Percentiles rank a stretch among this genome's conserved stretches.
Conservation (phyloP, 2,797 vertebrate species). For the Hemitrygon akajei region DNA sequence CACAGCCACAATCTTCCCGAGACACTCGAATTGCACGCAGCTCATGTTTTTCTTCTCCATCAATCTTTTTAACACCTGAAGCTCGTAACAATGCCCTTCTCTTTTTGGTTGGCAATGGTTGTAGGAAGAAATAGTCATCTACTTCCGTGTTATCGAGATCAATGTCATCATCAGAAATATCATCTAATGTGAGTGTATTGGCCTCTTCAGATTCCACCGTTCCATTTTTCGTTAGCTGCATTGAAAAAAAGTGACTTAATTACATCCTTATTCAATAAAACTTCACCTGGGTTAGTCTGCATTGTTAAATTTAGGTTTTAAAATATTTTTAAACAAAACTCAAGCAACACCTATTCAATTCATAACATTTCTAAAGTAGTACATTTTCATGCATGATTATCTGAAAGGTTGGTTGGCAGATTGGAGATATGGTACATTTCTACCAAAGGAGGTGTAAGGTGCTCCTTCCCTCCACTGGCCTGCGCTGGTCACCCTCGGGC, state of each 20-base stretch:
- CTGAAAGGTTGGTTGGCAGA: background rate
- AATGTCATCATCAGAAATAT: constrained; percentile 96
- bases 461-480: too few relatives aligned
- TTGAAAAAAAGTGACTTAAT: background rate
- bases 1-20: constrained; percentile 93
- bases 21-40: constrained; percentile 88
- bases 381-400: background rate
- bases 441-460: too few relatives aligned
- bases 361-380: background rate
- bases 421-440: too few relatives aligned
- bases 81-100: constrained; percentile 80
- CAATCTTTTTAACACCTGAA: constrained; percentile 94
- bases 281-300: too few relatives aligned
- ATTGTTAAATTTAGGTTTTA: too few relatives aligned
- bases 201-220: constrained; percentile 92
- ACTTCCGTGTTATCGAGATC: constrained; percentile 97
- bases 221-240: constrained; percentile 92
- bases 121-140: constrained; percentile 98
- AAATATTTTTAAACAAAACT: background rate
- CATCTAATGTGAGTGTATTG: constrained; percentile 81
- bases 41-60: constrained; percentile 95
- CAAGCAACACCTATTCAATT: background rate
- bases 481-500: too few relatives aligned
- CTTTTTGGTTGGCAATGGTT: constrained; percentile 95
- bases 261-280: background rate